These are phyloP conservation scores for Sycophaga agraensis DNA, from an alignment of 1,140 invertebrate genomes.

Conservation along the genomic window DNA sequence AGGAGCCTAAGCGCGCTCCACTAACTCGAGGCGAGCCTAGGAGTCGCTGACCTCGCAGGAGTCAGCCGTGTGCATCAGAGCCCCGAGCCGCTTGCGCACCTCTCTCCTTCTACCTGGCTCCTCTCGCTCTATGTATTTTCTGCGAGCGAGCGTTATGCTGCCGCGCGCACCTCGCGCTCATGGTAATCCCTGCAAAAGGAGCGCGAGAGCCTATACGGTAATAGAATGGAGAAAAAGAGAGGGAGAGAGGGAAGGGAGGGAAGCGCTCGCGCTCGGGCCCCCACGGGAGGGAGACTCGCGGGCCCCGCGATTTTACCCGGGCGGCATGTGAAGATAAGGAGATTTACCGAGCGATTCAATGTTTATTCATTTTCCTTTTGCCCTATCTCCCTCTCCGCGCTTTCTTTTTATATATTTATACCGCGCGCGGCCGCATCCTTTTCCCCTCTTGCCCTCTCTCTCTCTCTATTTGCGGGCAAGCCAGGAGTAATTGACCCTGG, in stretches of 20 bases:
- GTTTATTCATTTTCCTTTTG: slow-evolving; percentile 28
- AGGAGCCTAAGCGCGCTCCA: slow-evolving; percentile 48
- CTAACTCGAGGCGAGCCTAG: slow-evolving; percentile 46
- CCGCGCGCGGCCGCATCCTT: neutral
- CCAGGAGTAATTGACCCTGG: slow-evolving; percentile 23
- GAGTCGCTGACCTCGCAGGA: slow-evolving; percentile 57
- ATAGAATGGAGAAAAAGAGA: no score
- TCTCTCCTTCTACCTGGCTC: slow-evolving; percentile 20
- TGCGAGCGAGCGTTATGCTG: slow-evolving; percentile 40
- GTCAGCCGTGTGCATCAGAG: slow-evolving; percentile 54
- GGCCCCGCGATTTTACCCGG: neutral
- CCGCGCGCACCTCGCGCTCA: slow-evolving; percentile 49
- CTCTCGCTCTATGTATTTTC: slow-evolving; percentile 33
- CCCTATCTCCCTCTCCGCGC: neutral
- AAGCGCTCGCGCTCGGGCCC: no score
- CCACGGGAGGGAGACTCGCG: neutral
- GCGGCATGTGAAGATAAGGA: slow-evolving; percentile 25
- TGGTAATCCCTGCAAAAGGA: slow-evolving; percentile 49
- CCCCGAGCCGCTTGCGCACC: slow-evolving; percentile 10
- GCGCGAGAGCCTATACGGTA: slow-evolving; percentile 11
- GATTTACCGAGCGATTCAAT: slow-evolving; percentile 31
- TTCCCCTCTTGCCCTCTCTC: neutral
- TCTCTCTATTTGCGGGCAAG: neutral
- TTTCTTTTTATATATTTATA: neutral
- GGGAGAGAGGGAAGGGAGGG: no score